Percentiles rank a stretch among this genome's conserved stretches.
phyloP scores from a whole-genome alignment of 2,113 vertebrate genomes.

The Cynopterus brachyotis region DNA sequence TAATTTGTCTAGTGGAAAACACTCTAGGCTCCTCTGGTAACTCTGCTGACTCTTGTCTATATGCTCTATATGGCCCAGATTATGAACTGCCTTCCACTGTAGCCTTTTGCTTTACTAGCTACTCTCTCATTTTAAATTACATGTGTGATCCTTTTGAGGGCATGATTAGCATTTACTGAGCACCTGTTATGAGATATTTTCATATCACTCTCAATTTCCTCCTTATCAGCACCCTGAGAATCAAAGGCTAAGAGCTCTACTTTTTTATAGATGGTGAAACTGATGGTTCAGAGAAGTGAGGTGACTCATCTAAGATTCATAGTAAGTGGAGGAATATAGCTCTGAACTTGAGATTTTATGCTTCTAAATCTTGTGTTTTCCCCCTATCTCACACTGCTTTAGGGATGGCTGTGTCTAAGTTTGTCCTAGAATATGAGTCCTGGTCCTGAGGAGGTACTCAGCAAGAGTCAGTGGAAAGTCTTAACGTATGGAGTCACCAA shows the following conservation, averaged over 20 bases:
- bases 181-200: neutral
- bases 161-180: neutral
- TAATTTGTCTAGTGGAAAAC: neutral
- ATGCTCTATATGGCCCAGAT: too few relatives aligned
- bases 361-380: neutral
- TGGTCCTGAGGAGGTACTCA: neutral
- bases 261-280: neutral
- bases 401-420: neutral
- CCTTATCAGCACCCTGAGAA: neutral
- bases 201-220: neutral
- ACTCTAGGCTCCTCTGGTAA: neutral
- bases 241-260: neutral
- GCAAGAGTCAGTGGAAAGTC: neutral
- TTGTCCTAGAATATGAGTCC: neutral
- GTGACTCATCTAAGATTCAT: neutral
- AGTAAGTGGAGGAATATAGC: neutral
- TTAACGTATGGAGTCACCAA: neutral
- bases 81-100: neutral
- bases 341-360: neutral
- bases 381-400: neutral
- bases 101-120: neutral
- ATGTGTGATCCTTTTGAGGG: neutral
- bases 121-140: neutral
- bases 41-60: neutral
- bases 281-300: neutral